These are phyloP conservation scores for Cervus canadensis DNA, from an alignment of 2,113 vertebrate species.

Conservation along the genomic window DNA sequence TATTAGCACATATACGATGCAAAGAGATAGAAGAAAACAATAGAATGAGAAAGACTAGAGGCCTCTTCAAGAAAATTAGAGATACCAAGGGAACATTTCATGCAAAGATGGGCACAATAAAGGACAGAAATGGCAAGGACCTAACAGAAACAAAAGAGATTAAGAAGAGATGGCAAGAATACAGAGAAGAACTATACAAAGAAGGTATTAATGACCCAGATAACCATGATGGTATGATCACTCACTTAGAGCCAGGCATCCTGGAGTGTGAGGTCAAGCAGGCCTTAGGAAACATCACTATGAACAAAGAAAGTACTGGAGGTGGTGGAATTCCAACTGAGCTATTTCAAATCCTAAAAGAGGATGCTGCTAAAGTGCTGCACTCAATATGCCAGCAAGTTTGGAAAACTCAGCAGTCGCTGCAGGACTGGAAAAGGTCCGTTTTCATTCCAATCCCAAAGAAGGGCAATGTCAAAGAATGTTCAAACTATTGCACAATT, in stretches of 20 bases:
- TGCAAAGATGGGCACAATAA: neutral
- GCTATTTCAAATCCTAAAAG: neutral
- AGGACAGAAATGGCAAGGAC: neutral
- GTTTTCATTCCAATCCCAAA: neutral
- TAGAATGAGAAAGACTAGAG: neutral
- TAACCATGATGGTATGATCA: neutral
- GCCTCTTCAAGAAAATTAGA: neutral
- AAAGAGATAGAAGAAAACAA: neutral
- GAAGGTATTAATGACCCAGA: neutral
- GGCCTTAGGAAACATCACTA: neutral
- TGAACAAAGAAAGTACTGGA: neutral
- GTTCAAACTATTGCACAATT: neutral
- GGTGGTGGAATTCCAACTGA: neutral
- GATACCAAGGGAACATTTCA: neutral
- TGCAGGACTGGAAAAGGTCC: neutral
- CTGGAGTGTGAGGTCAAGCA: neutral
- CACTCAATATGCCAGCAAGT: neutral
- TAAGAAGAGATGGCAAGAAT: neutral
- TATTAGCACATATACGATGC: accelerated
- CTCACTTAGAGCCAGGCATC: neutral
- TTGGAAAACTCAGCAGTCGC: neutral
- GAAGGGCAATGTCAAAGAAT: neutral
- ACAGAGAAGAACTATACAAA: neutral
- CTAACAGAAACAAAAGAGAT: neutral
- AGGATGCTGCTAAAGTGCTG: neutral